Conservation (phyloP, 2,797 vertebrate species). For the Clarias platycephalus region DNA sequence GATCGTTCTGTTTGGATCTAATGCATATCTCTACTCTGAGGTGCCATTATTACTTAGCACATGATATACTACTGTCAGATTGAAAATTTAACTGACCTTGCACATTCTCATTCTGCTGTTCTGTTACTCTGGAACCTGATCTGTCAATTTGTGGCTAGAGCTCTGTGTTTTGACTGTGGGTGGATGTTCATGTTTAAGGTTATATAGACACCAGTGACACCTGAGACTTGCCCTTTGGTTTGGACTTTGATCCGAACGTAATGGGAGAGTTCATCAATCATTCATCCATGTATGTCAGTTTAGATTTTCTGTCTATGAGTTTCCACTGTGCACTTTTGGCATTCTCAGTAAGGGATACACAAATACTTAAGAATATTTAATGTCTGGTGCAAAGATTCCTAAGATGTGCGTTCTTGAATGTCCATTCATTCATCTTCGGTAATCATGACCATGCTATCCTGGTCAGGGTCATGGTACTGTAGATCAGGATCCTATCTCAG, state of each 20-base stretch:
- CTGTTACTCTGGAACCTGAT: conserved; percentile 24
- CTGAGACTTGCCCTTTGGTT: conserved; percentile 24
- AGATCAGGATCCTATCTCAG: background rate
- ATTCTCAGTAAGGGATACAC: background rate
- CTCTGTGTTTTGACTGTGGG: background rate
- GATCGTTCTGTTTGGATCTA: background rate
- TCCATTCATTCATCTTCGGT: background rate
- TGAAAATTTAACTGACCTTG: conserved; percentile 29
- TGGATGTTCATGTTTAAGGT: conserved; percentile 9
- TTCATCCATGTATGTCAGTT: background rate
- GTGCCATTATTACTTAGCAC: background rate
- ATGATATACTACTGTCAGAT: conserved; percentile 18
- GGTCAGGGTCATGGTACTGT: background rate
- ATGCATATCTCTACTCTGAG: background rate
- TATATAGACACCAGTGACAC: conserved; percentile 22
- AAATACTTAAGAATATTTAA: background rate
- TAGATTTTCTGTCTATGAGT: conserved; percentile 8
- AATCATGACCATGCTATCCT: background rate
- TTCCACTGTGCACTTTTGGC: conserved; percentile 9
- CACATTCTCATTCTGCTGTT: conserved; percentile 3
- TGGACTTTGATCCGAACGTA: conserved; percentile 27
- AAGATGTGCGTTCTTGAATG: background rate
- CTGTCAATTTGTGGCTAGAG: conserved; percentile 5
- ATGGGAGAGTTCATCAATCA: conserved; percentile 16
- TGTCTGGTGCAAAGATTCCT: background rate